Evolutionary conservation across 2,113 vertebrate genomes (phyloP), one percentile per base, ranked within the genome.

Genomic region (Pangasianodon gigas): DNA sequence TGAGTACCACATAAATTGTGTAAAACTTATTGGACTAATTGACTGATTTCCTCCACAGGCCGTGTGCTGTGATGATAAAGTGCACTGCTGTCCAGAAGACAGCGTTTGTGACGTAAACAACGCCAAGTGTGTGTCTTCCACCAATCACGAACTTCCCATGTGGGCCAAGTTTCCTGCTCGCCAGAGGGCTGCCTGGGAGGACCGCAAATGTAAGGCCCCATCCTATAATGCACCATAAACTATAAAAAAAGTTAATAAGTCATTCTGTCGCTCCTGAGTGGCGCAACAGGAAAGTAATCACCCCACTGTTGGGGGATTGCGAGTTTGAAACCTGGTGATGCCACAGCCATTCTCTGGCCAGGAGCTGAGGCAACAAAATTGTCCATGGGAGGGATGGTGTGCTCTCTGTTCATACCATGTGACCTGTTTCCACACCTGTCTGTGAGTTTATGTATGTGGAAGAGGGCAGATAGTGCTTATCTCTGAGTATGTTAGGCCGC

Each of bases 11-110:
- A 21, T 24, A 32, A 32, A 69, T 1, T n/a, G 65, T 69, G n/a
- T n/a, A 14, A 32, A 69, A 29, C 62, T 11, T 65, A 65, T n/a
- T n/a, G 32, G 29, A 67, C 26, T 67, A n/a, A n/a, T 67, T n/a
- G 32, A 41, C 16, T 71, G 69, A 37, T 71, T 16, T 51, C 10
- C 58, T 88, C 0, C 29, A 67, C 91, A 96, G 96, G 96, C 95
- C 0, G 94, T 96, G 60, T 96, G 95, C 92, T 96, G 96, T 32
- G 90, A 92, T 1, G 96, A 96, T 87, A 93, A 93, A 89, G 14
- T 58, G 6, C 95, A 96, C 94, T 96, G 96, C 90, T 96, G 96
- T 52, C 93, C 95, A 2, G 91, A 94, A 46, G 94, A 91, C 0
- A 94, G 67, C 75, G 79, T 46, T 5, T 96, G 96, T 85, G 92